Evolutionary conservation across 2,113 vertebrate species (phyloP), one percentile per base, ranked within the genome.

Genomic region (Bettongia penicillata): DNA sequence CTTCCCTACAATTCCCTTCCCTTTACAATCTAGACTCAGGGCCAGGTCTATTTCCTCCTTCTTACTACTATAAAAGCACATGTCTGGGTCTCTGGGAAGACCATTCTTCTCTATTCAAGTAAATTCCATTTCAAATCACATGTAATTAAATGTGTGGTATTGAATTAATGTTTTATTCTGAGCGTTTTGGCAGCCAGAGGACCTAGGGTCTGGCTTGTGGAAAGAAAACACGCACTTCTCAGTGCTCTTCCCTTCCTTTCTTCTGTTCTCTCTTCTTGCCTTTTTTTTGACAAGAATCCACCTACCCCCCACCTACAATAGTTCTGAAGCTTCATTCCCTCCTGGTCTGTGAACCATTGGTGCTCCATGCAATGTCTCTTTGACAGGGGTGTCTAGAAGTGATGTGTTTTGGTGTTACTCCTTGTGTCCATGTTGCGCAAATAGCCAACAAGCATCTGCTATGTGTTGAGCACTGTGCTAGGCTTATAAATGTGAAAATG

Each of bases 91-190:
- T 97, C 98, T 93, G 94, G 96, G 96, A 98, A 98, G 97, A 98
- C 98, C 98, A 94, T 98, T 98, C 98, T 98, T 98, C 97, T 97
- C 98, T 0, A 96, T 97, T 97, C 97, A 98, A 98, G 98, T 98
- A 98, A 98, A 98, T 98, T 98, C 97, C 97, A 98, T 98, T 98
- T 98, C 98, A 98, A 98, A 98, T 98, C 98, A 98, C 97, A 98
- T 98, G 98, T 98, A 98, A 98, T 99, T 99, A 98, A 98, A 98
- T 97, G 97, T 98, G 98, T 98, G 98, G 98, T 98, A 98, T 98
- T 97, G 97, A 98, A 98, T 98, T 98, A 98, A 98, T 98, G 98
- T 97, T 98, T 98, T 97, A 98, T 98, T 98, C 97, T 94, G 97
- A 98, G 98, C 96, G 94, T 97, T 98, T 97, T 98, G 98, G 98